These are phyloP conservation scores for Euzetes globulus DNA, from an alignment of 2,888 invertebrate genomes.

Conservation along the genomic window DNA sequence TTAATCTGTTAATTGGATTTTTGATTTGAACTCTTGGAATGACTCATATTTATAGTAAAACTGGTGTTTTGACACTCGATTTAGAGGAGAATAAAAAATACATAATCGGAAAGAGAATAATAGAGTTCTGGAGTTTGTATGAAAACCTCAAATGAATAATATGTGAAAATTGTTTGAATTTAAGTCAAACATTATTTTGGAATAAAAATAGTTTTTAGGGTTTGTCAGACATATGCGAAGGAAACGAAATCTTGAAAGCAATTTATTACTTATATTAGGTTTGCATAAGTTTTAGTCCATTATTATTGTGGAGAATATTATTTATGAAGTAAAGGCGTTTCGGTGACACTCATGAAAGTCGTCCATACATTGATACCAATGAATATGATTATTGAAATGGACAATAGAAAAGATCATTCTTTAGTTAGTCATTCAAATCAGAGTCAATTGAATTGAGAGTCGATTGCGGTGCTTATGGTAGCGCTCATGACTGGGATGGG, in stretches of 20 bases:
- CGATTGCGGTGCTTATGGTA: background rate
- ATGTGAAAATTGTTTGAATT: too few relatives aligned
- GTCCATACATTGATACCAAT: background rate
- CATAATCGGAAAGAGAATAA: too few relatives aligned
- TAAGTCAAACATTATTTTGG: background rate
- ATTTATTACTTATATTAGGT: constrained; percentile 20
- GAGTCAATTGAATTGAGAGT: constrained; percentile 4
- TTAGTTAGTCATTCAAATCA: background rate
- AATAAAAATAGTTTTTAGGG: background rate
- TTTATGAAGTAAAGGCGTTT: constrained; percentile 5
- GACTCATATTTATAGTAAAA: too few relatives aligned
- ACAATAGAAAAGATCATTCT: background rate
- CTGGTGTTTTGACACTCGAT: too few relatives aligned
- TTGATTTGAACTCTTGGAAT: too few relatives aligned
- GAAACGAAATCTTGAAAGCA: background rate
- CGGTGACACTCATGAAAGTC: background rate
- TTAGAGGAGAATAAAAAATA: too few relatives aligned
- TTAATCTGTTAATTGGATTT: too few relatives aligned
- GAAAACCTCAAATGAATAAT: too few relatives aligned
- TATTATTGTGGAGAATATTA: background rate
- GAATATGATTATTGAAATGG: background rate
- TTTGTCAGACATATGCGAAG: background rate
- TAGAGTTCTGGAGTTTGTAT: too few relatives aligned
- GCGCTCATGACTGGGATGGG: too few relatives aligned
- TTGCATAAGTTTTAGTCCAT: constrained; percentile 5